Evolutionary conservation across 2,113 vertebrate genomes (phyloP), one percentile per base, ranked within the genome.

Genomic region (Tenebrosternarchus preto): DNA sequence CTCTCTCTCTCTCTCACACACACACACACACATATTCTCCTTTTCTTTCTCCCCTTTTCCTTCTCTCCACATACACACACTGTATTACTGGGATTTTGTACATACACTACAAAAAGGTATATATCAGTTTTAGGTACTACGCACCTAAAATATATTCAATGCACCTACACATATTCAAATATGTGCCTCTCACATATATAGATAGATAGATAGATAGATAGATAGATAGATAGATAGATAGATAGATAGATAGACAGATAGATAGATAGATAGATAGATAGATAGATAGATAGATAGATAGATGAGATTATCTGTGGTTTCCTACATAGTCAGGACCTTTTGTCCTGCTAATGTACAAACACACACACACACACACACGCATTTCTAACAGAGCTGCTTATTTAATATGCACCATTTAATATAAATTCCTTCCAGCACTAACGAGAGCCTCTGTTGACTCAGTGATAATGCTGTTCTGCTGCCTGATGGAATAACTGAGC

Each of bases 401-500:
- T 88, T 85, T 87, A 90, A 87, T 89, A 85, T 81, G 43, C 78
- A 80, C 82, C 84, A 79, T 86, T 83, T 85, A 87, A 89, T 88
- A 80, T 84, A 83, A 85, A 87, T 81, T 80, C 87, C 80, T 83
- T 86, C 82, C 83, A 72, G 53, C 39, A 77, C 76, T 70, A 63
- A 78, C 22, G 60, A 72, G 81, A 81, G 86, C 81, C 55, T 78
- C 15, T 89, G 88, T 90, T 91, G 89, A 88, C 85, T 90, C 86
- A 88, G 87, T 73, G 77, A 59, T 70, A 55, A 64, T 83, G 85
- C 86, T 82, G 83, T 36, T 81, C 84, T 78, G 85, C 86, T 87
- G 60, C 81, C 83, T 91, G 88, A 93, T 90, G 87, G 89, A 91
- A 92, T 91, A 92, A 91, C 90, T 87, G 83, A 91, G 86, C 89